A percentile compares a stretch with the other conserved stretches of the same genome.
Evolutionary conservation across 1,140 invertebrate genomes (phyloP).

Genomic region (Drosophila ananassae): DNA sequence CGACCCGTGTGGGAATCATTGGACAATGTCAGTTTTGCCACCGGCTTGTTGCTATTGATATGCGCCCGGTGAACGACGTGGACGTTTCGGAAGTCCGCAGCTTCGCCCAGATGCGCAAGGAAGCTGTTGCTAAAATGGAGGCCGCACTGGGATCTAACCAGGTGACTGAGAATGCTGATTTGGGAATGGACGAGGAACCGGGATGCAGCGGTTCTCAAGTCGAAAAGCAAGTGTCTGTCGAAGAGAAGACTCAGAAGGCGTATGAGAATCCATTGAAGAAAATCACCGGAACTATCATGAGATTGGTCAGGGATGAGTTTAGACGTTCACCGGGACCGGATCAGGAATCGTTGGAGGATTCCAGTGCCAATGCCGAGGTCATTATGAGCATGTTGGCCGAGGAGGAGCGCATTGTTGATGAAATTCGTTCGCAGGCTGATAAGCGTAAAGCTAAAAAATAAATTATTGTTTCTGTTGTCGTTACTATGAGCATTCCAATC

Average conservation of each 20-base stretch:
- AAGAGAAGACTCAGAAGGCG: background rate
- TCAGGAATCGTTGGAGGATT: background rate
- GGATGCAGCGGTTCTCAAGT: background rate
- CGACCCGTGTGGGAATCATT: background rate
- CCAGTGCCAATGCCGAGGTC: slow-evolving; percentile 4
- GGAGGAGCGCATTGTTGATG: slow-evolving; percentile 12
- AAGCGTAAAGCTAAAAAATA: background rate
- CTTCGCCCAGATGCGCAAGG: background rate
- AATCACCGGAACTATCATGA: slow-evolving; percentile 9
- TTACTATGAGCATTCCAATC: background rate
- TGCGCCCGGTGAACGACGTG: slow-evolving; percentile 32
- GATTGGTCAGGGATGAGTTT: slow-evolving; percentile 5
- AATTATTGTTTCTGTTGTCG: background rate
- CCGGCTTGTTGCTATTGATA: slow-evolving; percentile 25
- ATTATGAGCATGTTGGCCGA: slow-evolving; percentile 24
- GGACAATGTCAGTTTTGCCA: slow-evolving; percentile 32
- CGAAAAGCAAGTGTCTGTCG: background rate
- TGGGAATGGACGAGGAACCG: background rate
- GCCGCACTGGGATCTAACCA: too few relatives aligned
- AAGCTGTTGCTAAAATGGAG: background rate
- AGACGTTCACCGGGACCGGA: background rate
- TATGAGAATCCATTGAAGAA: background rate
- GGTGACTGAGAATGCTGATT: background rate
- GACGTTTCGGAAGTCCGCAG: background rate
- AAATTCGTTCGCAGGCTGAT: background rate